A percentile compares a stretch with the other conserved stretches of the same genome.
These are phyloP conservation scores for Neoascia interrupta DNA, from an alignment of 2,888 invertebrate genomes.

Conservation along the genomic window DNA sequence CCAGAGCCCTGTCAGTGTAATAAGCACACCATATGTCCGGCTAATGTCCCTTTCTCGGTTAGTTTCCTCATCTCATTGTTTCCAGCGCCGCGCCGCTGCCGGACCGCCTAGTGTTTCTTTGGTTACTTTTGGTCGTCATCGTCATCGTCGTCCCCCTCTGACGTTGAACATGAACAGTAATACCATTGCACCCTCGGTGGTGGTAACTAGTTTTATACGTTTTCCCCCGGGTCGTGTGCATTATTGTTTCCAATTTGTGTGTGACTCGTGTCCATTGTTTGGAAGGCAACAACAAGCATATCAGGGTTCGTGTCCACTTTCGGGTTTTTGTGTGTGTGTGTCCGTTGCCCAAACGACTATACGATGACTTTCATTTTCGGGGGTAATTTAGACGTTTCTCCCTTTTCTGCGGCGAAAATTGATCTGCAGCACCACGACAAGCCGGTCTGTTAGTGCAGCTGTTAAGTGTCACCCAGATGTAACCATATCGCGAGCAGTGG, in stretches of 20 bases:
- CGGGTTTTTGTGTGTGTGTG: constrained; percentile 54
- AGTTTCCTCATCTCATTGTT: constrained; percentile 21
- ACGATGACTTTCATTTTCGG: constrained; percentile 45
- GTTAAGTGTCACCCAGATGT: constrained; percentile 53
- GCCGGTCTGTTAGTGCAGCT: constrained; percentile 45
- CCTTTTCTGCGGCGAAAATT: constrained; percentile 45
- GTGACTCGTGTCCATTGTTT: constrained; percentile 55
- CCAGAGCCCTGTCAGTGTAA: constrained; percentile 44
- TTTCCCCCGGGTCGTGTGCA: constrained; percentile 47
- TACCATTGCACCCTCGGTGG: constrained; percentile 50
- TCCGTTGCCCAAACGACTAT: constrained; percentile 10
- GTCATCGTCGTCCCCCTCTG: too few relatives aligned
- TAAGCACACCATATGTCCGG: constrained; percentile 66
- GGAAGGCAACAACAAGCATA: constrained; percentile 1
- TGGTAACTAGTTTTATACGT: constrained; percentile 43
- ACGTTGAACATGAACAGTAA: constrained; percentile 24
- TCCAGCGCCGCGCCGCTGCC: not conserved
- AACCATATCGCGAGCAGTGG: not conserved
- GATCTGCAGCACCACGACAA: constrained; percentile 43
- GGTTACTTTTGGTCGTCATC: not conserved
- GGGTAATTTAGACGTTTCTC: constrained; percentile 47
- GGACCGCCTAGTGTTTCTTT: constrained; percentile 3
- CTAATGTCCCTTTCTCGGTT: constrained; percentile 60
- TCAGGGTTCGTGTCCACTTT: constrained; percentile 58
- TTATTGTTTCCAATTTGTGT: constrained; percentile 67